Base-by-base conservation (phyloP, 2,797 vertebrate genomes). In the Discoglossus pictus region DNA sequence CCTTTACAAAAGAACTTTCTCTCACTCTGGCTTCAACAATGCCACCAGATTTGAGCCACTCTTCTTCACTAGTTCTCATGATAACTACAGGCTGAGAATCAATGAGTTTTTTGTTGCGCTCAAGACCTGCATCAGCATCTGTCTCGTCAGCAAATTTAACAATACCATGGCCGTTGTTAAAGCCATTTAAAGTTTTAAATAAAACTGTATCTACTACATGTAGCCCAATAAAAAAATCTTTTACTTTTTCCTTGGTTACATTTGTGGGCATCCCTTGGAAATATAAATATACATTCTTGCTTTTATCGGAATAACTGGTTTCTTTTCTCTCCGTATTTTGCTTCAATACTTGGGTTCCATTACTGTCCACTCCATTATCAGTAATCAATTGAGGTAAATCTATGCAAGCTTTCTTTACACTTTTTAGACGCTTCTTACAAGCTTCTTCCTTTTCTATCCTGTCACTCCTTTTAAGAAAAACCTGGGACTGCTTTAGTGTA, bases 181-280 rank as follows among this genome's bases (percentile, higher is more conserved):
- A 65, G 10, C 68, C 68, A 68, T 81, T 69, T 1, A 70, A 68
- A 75, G 90, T 91, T 84, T 89, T 94, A 74, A 93, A 72, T 56
- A 98, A 81, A 64, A 95, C 73, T 17, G 96, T 78, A 71, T 83
- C 92, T 43, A 93, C 89, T 59, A 96, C 78, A 23, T 58, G 52
- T 72, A 98, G 84, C 62, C 92, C 96, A 58, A 79, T 69, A 55
- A 99, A 95, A 82, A 98, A 98, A 4, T 82, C 80, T 50, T 63
- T 64, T 2, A 99, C 76, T 18, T 98, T 89, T 9, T 83, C 81
- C 80, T 95, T 91, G 31, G 92, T 94, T 31, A 91, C 91, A 73
- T 90, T 86, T 72, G 93, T 95, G 4, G 97, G 94, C 88, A 99
- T 86, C 55, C 96, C 95, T 64, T 86, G 91, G 0, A 99, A 81